Evolutionary conservation across 1,140 invertebrate species (phyloP).

Genomic region (Pseudomyrmex flavicornis): DNA sequence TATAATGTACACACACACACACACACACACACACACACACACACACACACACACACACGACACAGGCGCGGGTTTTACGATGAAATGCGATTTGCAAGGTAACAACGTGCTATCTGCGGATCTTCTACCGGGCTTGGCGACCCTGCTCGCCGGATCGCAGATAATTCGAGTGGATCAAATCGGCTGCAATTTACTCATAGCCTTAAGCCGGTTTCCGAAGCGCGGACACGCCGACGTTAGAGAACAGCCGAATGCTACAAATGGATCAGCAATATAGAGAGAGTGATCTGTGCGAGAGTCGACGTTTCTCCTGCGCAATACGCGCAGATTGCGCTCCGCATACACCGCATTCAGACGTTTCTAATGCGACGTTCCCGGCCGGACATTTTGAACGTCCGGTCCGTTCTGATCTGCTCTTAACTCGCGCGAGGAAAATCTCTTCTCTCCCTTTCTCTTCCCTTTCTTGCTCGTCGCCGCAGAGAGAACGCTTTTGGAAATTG

Average conservation of each 20-base stretch:
- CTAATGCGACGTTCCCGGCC: slow-evolving; percentile 39
- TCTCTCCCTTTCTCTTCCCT: too few species aligned
- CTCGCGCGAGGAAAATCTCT: too few species aligned
- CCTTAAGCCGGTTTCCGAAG: slow-evolving; percentile 47
- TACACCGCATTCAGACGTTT: slow-evolving; percentile 35
- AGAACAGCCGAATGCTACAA: slow-evolving; percentile 51
- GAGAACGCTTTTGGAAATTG: neutral
- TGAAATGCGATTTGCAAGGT: neutral
- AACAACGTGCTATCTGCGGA: neutral
- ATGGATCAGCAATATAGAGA: slow-evolving; percentile 36
- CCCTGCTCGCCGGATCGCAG: slow-evolving; percentile 5
- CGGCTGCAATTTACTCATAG: slow-evolving; percentile 26
- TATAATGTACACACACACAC: too few species aligned
- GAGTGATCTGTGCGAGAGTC: slow-evolving; percentile 32
- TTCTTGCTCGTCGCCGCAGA: neutral
- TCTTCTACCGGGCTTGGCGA: slow-evolving; percentile 28
- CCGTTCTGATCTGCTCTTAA: neutral
- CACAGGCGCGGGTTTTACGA: neutral
- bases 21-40: too few species aligned
- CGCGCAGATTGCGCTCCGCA: slow-evolving; percentile 34
- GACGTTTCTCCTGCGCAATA: slow-evolving; percentile 11
- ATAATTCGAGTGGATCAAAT: slow-evolving; percentile 44
- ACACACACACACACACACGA: too few species aligned
- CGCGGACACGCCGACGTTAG: slow-evolving; percentile 27
- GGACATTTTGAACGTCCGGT: slow-evolving; percentile 29